Evolutionary conservation across 2,888 invertebrate species (phyloP).

Genomic region (Aspidiotus destructor): DNA sequence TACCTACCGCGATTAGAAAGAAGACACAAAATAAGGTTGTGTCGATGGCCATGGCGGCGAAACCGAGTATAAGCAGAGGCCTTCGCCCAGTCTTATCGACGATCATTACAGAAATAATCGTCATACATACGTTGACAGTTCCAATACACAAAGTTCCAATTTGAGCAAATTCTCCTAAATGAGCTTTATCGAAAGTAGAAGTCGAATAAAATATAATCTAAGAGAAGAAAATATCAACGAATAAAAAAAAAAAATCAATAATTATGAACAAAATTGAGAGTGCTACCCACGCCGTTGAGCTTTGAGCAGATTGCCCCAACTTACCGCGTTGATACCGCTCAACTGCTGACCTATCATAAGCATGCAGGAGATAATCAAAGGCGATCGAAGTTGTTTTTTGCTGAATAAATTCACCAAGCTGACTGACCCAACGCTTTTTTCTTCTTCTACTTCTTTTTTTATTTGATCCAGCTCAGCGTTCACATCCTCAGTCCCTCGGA

Average conservation of each 20-base stretch:
- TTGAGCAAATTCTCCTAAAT: conserved; percentile 55
- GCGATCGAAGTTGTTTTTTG: conserved; percentile 61
- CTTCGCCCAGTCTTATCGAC: conserved; percentile 77
- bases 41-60: conserved; percentile 65
- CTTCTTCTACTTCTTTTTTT: conserved; percentile 54
- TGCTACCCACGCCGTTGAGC: no score
- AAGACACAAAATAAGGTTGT: conserved; percentile 60
- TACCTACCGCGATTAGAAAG: conserved; percentile 46
- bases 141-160: conserved; percentile 79
- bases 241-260: no score
- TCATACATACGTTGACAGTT: conserved; percentile 76
- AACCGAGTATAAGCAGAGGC: conserved; percentile 67
- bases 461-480: conserved; percentile 79
- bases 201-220: conserved; percentile 73
- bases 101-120: conserved; percentile 64
- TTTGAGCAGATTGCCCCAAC: not conserved
- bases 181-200: conserved; percentile 62
- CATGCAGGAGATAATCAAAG: conserved; percentile 67
- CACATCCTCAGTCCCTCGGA: conserved; percentile 65
- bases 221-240: not conserved
- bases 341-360: conserved; percentile 83
- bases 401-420: conserved; percentile 60
- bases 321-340: conserved; percentile 77
- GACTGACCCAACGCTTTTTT: conserved; percentile 54
- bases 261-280: no score